A percentile compares a stretch with the other conserved stretches of the same genome.
Evolutionary conservation across 2,113 vertebrate species (phyloP).

Genomic region (Platanista minor): DNA sequence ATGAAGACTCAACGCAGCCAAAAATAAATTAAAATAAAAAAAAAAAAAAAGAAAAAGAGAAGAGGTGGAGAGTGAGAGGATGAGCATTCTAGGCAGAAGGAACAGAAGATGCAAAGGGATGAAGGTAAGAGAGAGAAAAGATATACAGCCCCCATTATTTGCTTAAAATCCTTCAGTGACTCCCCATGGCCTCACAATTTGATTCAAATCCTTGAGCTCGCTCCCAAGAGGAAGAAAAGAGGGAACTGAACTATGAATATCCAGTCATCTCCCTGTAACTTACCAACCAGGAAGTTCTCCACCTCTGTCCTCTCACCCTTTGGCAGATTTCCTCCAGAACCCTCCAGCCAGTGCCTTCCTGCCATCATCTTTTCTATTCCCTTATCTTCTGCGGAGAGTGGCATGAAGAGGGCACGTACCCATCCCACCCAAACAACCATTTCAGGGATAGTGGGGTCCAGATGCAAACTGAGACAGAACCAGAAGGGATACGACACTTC

Average conservation of each 20-base stretch:
- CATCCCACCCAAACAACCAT: background rate
- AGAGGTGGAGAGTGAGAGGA: background rate
- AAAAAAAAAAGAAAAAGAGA: background rate
- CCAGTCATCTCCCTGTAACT: background rate
- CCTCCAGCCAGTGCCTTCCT: background rate
- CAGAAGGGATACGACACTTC: rapidly evolving
- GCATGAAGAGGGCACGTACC: background rate
- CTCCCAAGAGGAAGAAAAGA: background rate
- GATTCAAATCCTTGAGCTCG: background rate
- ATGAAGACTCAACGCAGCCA: no score
- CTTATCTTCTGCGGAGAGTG: background rate
- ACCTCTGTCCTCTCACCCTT: rapidly evolving
- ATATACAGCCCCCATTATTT: background rate
- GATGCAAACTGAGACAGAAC: background rate
- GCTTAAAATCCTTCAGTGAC: background rate
- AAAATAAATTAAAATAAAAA: no score
- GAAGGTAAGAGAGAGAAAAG: background rate
- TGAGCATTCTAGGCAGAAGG: background rate
- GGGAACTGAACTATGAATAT: background rate
- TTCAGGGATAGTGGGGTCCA: background rate
- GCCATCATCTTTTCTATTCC: background rate
- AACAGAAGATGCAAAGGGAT: background rate
- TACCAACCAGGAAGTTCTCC: background rate
- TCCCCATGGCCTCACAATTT: background rate
- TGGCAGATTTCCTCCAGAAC: background rate